Base-by-base conservation (phyloP, 1,140 invertebrate genomes). In the Bradynema listronoti region DNA sequence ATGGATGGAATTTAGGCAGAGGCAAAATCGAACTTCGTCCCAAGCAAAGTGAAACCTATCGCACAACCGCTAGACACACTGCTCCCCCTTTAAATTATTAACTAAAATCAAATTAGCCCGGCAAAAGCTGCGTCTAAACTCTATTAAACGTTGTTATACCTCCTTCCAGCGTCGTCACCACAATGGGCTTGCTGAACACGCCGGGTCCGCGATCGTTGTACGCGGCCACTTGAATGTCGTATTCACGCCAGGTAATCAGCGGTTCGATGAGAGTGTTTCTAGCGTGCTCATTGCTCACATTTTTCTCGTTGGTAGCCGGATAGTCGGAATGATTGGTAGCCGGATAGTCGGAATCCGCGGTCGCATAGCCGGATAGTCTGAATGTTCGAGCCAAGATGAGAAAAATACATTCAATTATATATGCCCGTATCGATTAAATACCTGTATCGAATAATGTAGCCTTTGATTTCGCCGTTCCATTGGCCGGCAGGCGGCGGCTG, bases 141-240 rank as follows among this genome's bases (percentile, higher is more conserved):
- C 33, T 46, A 58, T 32, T 22, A 1, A 46, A 56, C 45, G 24
- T n/a, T n/a, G 11, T 59, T 68, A 67, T 69, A 84, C 83, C 82
- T 69, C 90, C 91, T 83, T 96, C 91, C 78, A 88, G 88, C 1
- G 91, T 95, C 80, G 93, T 90, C 29, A 95, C 91, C 78, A 86
- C 88, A 42, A 92, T 86, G 41, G 87, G 86, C n/a, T 89, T 86
- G 22, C 88, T 90, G 78, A 87, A 97, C 0, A 88, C 84, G 0
- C 94, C 94, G 5, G 91, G 86, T 2, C 94, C 94, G 82, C 94
- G 91, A 66, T 91, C 88, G 79, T 99, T 99, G 69, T 88, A 97
- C 0, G 92, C 91, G 0, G 93, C 91, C 56, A 99, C 91, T 82
- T 94, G 89, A 0, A 99, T 87, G 34, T 91, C 86, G 72, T 99